Conservation (phyloP, 1,140 invertebrate species). For the Monochamus saltuarius region DNA sequence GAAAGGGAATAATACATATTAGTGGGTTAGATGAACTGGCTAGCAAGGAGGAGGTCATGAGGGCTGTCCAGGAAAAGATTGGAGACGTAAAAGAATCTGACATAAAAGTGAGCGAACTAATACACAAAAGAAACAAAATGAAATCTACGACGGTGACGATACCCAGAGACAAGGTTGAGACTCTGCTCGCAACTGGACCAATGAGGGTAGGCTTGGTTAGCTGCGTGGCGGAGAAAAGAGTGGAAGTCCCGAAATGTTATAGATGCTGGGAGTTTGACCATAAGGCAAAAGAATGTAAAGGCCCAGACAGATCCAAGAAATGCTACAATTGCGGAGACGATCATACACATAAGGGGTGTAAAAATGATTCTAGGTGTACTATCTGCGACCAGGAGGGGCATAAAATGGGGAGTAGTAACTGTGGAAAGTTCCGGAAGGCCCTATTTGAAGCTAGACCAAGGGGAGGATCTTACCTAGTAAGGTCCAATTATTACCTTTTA, state of each 20-base stretch:
- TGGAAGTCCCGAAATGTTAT: constrained; percentile 17
- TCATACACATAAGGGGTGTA: constrained; percentile 11
- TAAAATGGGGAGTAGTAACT: constrained; percentile 2
- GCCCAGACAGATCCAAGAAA: constrained; percentile 15
- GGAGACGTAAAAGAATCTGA: not conserved
- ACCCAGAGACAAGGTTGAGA: not conserved
- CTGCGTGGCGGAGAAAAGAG: constrained; percentile 23
- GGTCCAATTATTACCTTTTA: not conserved
- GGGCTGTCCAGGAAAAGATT: constrained; percentile 7
- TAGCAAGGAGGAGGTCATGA: constrained; percentile 16
- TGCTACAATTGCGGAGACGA: constrained; percentile 27
- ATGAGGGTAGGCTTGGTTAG: constrained; percentile 20
- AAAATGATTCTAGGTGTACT: not conserved
- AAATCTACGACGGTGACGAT: constrained; percentile 11
- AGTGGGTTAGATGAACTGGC: constrained; percentile 17
- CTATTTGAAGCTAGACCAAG: not conserved
- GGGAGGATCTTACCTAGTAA: constrained; percentile 1
- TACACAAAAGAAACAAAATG: constrained; percentile 14
- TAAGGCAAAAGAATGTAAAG: constrained; percentile 15
- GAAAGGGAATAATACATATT: not conserved
- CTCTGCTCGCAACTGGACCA: not conserved
- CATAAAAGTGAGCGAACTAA: constrained; percentile 11
- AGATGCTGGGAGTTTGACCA: constrained; percentile 29
- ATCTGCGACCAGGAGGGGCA: constrained; percentile 15
- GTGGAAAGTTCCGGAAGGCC: constrained; percentile 1